Conservation (phyloP, 1,140 invertebrate species). For the Belonocnema kinseyi region DNA sequence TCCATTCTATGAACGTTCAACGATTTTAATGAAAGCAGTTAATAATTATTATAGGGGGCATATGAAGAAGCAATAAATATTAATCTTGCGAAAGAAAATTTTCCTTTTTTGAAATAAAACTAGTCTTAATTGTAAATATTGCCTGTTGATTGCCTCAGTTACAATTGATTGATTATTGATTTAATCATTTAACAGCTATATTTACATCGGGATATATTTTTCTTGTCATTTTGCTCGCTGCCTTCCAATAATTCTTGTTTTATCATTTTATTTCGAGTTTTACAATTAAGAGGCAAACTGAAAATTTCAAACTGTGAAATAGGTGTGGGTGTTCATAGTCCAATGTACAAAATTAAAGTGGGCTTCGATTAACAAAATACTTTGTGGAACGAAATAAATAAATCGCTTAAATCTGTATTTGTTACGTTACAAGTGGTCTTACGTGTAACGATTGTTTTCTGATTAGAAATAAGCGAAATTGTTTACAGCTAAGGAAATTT, state of each 20-base stretch:
- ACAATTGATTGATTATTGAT: neutral
- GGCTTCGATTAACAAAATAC: neutral
- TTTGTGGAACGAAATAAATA: too few relatives aligned
- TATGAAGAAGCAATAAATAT: neutral
- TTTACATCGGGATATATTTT: neutral
- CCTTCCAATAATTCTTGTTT: neutral
- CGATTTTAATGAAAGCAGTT: neutral
- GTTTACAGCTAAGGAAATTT: neutral
- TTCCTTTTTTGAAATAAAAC: neutral
- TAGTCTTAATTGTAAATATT: neutral
- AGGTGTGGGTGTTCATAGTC: neutral
- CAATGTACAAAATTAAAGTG: neutral
- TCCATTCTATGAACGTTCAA: neutral
- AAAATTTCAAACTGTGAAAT: neutral
- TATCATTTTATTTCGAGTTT: neutral
- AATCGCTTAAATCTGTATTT: too few relatives aligned
- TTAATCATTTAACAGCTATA: too few relatives aligned
- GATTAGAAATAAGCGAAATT: neutral
- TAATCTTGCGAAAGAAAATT: neutral
- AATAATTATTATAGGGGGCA: neutral
- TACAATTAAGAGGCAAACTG: neutral
- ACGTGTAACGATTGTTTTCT: neutral
- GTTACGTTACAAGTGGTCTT: too few relatives aligned
- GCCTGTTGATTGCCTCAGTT: neutral
- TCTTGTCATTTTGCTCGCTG: neutral